Evolutionary conservation across 2,113 vertebrate genomes (phyloP).

Genomic region (Datnioides undecimradiatus): DNA sequence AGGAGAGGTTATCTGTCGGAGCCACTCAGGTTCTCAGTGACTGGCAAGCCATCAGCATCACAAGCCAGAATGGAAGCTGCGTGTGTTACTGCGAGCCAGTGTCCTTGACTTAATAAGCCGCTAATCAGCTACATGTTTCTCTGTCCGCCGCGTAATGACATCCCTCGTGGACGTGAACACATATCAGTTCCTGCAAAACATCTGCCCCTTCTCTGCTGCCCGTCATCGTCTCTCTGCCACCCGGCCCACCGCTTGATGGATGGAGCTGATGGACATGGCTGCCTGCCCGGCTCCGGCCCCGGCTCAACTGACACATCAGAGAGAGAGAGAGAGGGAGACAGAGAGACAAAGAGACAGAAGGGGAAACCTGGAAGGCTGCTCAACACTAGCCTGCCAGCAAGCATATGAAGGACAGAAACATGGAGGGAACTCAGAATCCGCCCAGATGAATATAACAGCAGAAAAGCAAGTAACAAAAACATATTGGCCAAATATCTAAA

Average conservation of each 20-base stretch:
- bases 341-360: conserved; percentile 43
- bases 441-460: neutral
- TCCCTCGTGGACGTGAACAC: conserved; percentile 67
- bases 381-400: conserved; percentile 18
- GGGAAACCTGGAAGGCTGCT: conserved; percentile 29
- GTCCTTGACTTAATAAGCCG: conserved; percentile 80
- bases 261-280: conserved; percentile 69
- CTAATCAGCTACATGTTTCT: conserved; percentile 79
- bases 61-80: conserved; percentile 34
- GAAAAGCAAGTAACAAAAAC: neutral
- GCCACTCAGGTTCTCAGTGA: conserved; percentile 41
- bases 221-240: conserved; percentile 67
- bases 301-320: conserved; percentile 60
- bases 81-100: conserved; percentile 47
- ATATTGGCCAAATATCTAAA: neutral
- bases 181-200: conserved; percentile 72
- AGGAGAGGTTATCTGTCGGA: conserved; percentile 54
- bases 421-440: conserved; percentile 25
- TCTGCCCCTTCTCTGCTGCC: conserved; percentile 77
- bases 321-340: conserved; percentile 25
- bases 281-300: conserved; percentile 51
- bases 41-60: conserved; percentile 44
- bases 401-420: conserved; percentile 37
- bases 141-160: conserved; percentile 71
- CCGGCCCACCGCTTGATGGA: conserved; percentile 65